Evolutionary conservation across 2,113 vertebrate species (phyloP), one percentile per base, ranked within the genome.

Genomic region (Tachysurus fulvidraco): DNA sequence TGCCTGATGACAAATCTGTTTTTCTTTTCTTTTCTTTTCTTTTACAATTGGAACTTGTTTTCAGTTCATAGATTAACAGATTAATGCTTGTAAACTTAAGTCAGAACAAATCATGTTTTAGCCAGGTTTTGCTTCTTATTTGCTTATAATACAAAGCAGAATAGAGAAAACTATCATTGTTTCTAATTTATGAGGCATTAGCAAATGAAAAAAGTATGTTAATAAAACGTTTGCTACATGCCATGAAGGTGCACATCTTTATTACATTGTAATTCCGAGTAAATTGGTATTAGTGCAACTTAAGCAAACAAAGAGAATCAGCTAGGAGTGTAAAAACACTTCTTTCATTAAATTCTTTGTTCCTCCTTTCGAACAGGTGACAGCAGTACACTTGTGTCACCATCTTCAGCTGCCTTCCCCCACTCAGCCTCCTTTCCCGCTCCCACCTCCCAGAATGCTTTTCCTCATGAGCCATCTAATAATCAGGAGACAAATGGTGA

Each of bases 401-500:
- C 80, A 78, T 93, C 94, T 84, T 91, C 92, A 50, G 89, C 91
- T 0, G 89, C 93, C 23, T 94, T 95, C 60, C 93, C 93, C 52
- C 93, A 93, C 21, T 93, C 94, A 1, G 76, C 89, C 81, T 89
- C 93, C 85, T 94, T 95, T 84, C 92, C 92, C 5, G 89, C 88
- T 7, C 81, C 93, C 13, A 36, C 85, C 62, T 83, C 92, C 90
- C 94, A 94, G 87, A 94, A 92, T 89, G 94, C 93, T 88, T 94
- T 94, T 92, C 90, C 91, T 60, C 93, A 92, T 2, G 94, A 95
- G 78, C 90, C 90, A 21, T 74, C 91, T 65, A 85, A 62, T 89
- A 94, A 90, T 89, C 94, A 94, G 88, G 94, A 95, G 89, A 84
- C 94, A 17, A 95, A 96, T 0, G 95, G 95, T 95, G 89, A 90